Base-by-base conservation (phyloP, 1,140 invertebrate genomes). In the Papilio machaon region DNA sequence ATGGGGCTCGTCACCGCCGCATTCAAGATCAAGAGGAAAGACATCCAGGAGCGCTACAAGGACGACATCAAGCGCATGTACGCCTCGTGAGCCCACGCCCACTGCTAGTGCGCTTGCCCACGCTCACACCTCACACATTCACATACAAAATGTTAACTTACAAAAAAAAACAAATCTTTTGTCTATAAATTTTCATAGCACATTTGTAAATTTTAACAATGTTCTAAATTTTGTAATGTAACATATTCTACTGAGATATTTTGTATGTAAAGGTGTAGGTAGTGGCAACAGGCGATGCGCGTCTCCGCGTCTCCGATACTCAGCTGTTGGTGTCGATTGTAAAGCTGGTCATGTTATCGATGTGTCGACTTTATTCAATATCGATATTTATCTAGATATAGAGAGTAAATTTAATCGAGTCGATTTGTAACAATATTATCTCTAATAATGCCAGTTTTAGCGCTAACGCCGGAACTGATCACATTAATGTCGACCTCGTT, bases 1-100 rank as follows among this genome's bases (percentile, higher is more conserved):
- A 98, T 97, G 96, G 99, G 98, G 58, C 96, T 99, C n/a, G 98
- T 98, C 0, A 99, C 99, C 17, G 99, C 99, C 84, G 99, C 99
- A 67, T 98, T 99, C 93, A 99, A 99, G 95, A 95, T 99, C 84
- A 99, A 99, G 94, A 96, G 99, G 84, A 99, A 99, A 96, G 97
- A 98, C 87, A 99, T 99, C 80, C 98, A 99, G 93, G 97, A 99
- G 81, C 96, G 97, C 87, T 99, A 99, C 95, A 96, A 98, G 91
- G 95, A 97, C 80, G 97, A 98, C 92, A 98, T 99, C 88, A 97
- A 98, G 88, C 95, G 97, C 83, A 98, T 99, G 98, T 99, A 99
- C 92, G 97, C 97, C 81, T 98, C 97, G 95, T 98, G 97, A 98
- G 95, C 95, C n/a, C 7, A 35, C 52, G 64, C 78, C 17, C 80